Evolutionary conservation across 1,140 invertebrate species (phyloP), one percentile per base, ranked within the genome.

Genomic region (Scaptomyza graminum): DNA sequence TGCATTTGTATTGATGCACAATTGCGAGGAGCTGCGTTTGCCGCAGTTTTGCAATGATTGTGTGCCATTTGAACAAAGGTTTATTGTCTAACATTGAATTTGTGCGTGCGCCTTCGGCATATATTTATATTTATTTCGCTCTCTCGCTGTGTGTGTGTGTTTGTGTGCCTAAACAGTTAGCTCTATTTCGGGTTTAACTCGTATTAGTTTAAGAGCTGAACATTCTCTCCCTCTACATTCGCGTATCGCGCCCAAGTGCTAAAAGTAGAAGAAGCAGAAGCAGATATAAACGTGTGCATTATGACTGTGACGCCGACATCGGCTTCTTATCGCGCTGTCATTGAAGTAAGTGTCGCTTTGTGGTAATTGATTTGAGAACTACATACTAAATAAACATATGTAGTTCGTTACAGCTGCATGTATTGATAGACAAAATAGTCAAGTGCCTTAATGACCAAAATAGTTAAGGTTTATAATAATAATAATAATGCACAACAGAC

Each of bases 21-120:
- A 31, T 39, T 44, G 39, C 34, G 47, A 59, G 66, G 60, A 56
- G 46, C 31, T 55, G 44, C 62, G 56, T 46, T 68, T 47, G 43
- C 16, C 16, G 44, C 51, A 63, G 61, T 28, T 71, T 71, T 52
- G 47, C 47, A 74, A 71, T 57, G 47, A 59, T 41, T 54, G 15
- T 55, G 65, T 51, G 65, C 81, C 61, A 70, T 80, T 84, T 80
- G 64, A 49, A 39, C 81, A 84, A 80, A 84, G 76, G 81, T 85
- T 84, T 80, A 77, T 77, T 74, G 74, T 67, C 60, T 47, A 69
- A 74, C 77, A 85, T 77, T 80, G 67, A 79, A 47, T 47, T 54
- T 63, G 62, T 72, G 73, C 68, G 68, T 71, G 62, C 68, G 62
- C 68, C 62, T 71, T 52, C 15, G 13, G 39, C 54, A 63, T 16